Evolutionary conservation across 1,140 invertebrate genomes (phyloP).

Genomic region (Lasioglossum albipes): DNA sequence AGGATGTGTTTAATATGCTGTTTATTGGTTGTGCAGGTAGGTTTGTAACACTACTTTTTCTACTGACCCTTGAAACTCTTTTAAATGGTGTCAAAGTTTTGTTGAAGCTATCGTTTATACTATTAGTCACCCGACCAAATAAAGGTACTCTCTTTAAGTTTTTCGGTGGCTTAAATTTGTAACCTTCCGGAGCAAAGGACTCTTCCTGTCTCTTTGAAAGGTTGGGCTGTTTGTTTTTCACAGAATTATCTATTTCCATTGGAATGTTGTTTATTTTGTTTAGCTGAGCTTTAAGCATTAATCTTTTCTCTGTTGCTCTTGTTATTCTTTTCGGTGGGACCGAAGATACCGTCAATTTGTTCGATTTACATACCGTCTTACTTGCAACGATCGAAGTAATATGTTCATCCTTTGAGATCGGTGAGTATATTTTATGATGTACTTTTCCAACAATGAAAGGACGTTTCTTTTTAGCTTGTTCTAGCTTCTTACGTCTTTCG

Average conservation of each 20-base stretch:
- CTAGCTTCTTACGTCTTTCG: slow-evolving; percentile 61
- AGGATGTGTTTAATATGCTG: too few species aligned
- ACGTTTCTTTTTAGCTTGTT: slow-evolving; percentile 69
- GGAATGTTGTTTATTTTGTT: slow-evolving; percentile 13
- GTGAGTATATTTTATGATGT: slow-evolving; percentile 72
- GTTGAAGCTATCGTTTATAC: neutral
- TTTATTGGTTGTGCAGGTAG: neutral
- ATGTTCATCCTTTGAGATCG: slow-evolving; percentile 39
- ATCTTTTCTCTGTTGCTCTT: slow-evolving; percentile 69
- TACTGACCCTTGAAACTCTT: neutral
- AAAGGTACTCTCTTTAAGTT: slow-evolving; percentile 49
- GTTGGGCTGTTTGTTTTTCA: neutral
- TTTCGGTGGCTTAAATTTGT: slow-evolving; percentile 63
- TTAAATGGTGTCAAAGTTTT: neutral
- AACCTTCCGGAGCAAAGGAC: slow-evolving; percentile 54
- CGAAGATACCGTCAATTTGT: neutral
- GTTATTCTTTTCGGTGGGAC: slow-evolving; percentile 65
- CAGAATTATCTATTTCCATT: neutral
- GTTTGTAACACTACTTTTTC: neutral
- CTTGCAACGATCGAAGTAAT: neutral
- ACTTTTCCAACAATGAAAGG: slow-evolving; percentile 75
- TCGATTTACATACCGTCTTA: neutral
- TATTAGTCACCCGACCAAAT: slow-evolving; percentile 55
- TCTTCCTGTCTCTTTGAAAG: slow-evolving; percentile 1
- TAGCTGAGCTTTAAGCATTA: slow-evolving; percentile 58